A percentile compares a stretch with the other conserved stretches of the same genome.
Evolutionary conservation across 2,888 invertebrate species (phyloP).

Genomic region (Achlya flavicornis): DNA sequence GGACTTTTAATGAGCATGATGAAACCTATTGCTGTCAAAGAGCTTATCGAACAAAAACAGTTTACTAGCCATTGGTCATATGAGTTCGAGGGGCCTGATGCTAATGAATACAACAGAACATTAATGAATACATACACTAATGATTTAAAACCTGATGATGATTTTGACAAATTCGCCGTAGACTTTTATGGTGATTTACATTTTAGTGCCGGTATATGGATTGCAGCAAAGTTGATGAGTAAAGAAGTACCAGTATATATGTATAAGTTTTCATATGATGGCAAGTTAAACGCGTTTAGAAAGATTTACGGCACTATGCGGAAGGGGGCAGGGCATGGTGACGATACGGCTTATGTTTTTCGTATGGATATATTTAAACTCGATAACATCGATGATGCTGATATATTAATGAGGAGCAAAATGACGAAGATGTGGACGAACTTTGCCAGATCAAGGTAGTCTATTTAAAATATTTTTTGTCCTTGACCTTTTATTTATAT

Average conservation of each 20-base stretch:
- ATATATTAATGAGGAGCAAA: slow-evolving; percentile 36
- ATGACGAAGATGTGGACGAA: slow-evolving; percentile 59
- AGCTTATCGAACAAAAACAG: slow-evolving; percentile 39
- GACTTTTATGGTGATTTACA: slow-evolving; percentile 59
- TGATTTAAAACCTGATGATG: slow-evolving; percentile 25
- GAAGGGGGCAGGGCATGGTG: slow-evolving; percentile 53
- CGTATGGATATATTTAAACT: slow-evolving; percentile 14
- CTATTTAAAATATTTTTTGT: slow-evolving; percentile 21
- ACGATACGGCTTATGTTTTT: slow-evolving; percentile 45
- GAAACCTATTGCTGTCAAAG: slow-evolving; percentile 38
- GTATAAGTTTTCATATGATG: slow-evolving; percentile 56
- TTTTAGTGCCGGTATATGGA: slow-evolving; percentile 49
- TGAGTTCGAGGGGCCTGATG: slow-evolving; percentile 33
- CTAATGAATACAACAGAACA: slow-evolving; percentile 29
- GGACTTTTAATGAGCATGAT: slow-evolving; percentile 58
- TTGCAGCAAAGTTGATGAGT: slow-evolving; percentile 38
- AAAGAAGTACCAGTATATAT: slow-evolving; percentile 44
- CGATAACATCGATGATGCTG: slow-evolving; percentile 22
- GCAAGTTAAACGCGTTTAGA: slow-evolving; percentile 45
- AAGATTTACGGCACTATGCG: slow-evolving; percentile 32
- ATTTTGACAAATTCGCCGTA: slow-evolving; percentile 38
- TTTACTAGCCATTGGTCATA: slow-evolving; percentile 43
- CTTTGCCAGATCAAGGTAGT: slow-evolving; percentile 63
- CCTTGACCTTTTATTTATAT: background rate
- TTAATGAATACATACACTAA: slow-evolving; percentile 26